A percentile compares a stretch with the other conserved stretches of the same genome.
Conservation (phyloP, 2,888 invertebrate genomes). For the Athalia cordata region DNA sequence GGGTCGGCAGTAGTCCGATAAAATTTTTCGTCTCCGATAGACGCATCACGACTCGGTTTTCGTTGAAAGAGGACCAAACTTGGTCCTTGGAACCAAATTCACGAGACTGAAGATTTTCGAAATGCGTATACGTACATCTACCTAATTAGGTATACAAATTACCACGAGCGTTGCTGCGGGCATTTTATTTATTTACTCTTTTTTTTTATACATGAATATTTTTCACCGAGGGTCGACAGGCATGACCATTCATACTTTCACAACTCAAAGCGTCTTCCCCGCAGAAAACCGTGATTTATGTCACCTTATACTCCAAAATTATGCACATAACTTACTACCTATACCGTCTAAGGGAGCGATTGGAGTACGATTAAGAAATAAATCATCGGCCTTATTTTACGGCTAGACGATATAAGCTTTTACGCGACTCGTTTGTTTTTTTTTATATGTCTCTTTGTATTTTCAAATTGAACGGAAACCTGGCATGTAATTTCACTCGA, state of each 20-base stretch:
- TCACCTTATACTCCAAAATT: background rate
- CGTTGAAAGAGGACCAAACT: too few relatives aligned
- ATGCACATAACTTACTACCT: background rate
- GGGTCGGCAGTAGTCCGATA: too few relatives aligned
- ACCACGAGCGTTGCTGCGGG: background rate
- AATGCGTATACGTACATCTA: background rate
- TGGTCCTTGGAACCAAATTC: background rate
- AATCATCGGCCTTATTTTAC: background rate
- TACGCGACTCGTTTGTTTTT: too few relatives aligned
- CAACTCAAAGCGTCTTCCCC: slow-evolving; percentile 12
- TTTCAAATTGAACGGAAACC: too few relatives aligned
- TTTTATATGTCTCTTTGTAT: too few relatives aligned
- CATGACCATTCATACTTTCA: slow-evolving; percentile 12
- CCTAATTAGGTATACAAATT: background rate
- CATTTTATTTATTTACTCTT: background rate
- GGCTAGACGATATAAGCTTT: background rate
- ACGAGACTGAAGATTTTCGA: background rate
- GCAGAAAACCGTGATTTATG: slow-evolving; percentile 14
- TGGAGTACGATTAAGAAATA: slow-evolving; percentile 19
- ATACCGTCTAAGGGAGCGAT: background rate
- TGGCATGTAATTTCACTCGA: too few relatives aligned
- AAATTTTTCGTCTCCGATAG: too few relatives aligned
- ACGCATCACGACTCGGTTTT: too few relatives aligned
- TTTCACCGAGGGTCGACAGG: slow-evolving; percentile 11
- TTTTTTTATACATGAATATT: background rate